Evolutionary conservation across 2,888 invertebrate genomes (phyloP).

Genomic region (Cheilosia variabilis): DNA sequence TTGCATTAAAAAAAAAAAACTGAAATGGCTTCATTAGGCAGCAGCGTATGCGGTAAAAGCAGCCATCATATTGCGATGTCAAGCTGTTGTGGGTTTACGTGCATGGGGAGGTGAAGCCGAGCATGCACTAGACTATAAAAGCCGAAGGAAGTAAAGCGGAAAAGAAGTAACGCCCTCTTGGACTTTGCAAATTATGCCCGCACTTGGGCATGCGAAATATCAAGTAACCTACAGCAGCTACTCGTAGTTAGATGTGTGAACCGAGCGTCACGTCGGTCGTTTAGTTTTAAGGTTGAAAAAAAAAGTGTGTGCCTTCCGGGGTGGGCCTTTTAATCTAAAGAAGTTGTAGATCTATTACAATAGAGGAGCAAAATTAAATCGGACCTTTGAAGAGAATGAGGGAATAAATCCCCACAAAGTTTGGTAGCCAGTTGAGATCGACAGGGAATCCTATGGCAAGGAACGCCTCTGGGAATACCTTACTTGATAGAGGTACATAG

Average conservation of each 20-base stretch:
- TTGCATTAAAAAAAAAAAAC: conserved; percentile 41
- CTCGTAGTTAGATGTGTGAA: background rate
- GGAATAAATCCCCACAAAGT: too few species aligned
- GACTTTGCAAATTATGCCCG: conserved; percentile 39
- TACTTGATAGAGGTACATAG: too few species aligned
- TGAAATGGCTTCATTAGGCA: conserved; percentile 57
- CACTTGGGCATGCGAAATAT: conserved; percentile 48
- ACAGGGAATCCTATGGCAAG: too few species aligned
- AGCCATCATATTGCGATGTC: conserved; percentile 20
- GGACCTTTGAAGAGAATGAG: too few species aligned
- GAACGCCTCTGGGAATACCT: too few species aligned
- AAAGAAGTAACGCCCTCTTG: conserved; percentile 53
- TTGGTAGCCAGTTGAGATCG: too few species aligned
- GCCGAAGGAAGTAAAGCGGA: conserved; percentile 1
- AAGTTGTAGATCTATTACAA: too few species aligned
- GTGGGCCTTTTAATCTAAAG: too few species aligned
- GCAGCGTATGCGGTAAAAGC: conserved; percentile 13
- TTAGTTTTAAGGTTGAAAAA: too few species aligned
- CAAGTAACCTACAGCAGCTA: conserved; percentile 10
- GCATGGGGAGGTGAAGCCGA: background rate
- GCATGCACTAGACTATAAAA: background rate
- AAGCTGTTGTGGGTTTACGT: conserved; percentile 9
- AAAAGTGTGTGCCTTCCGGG: too few species aligned
- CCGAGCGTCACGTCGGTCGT: too few species aligned
- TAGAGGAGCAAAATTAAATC: too few species aligned